Percentiles rank a stretch among this genome's conserved stretches.
phyloP scores from a whole-genome alignment of 2,888 invertebrate genomes.

The Patella depressa region DNA sequence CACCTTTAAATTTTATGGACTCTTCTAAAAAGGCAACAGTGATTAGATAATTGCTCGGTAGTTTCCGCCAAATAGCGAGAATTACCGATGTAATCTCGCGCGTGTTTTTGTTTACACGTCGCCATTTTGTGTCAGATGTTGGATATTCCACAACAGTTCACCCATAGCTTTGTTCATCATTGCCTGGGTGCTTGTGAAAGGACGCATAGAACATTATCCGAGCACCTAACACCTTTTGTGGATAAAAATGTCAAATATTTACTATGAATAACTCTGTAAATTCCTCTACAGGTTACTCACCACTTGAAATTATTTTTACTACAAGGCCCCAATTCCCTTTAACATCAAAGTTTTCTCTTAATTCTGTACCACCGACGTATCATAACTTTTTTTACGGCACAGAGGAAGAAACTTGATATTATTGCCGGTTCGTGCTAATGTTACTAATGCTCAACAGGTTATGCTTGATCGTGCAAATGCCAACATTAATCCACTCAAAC shows the following conservation, averaged over 20 bases:
- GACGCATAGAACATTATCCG: conserved; percentile 29
- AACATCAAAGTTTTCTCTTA: not conserved
- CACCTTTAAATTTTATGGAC: no score
- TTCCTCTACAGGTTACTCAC: conserved; percentile 19
- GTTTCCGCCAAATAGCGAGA: no score
- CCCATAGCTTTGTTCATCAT: conserved; percentile 28
- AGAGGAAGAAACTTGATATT: not conserved
- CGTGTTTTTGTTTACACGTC: no score
- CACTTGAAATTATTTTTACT: conserved; percentile 19
- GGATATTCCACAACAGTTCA: conserved; percentile 10
- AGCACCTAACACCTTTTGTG: conserved; percentile 29
- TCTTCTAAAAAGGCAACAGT: no score
- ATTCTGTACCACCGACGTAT: not conserved
- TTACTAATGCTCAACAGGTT: not conserved
- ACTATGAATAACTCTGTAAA: conserved; percentile 29
- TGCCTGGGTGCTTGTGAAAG: conserved; percentile 34
- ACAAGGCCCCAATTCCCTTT: conserved; percentile 21
- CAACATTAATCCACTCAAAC: not conserved
- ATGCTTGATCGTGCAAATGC: conserved; percentile 12
- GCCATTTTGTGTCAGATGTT: not conserved
- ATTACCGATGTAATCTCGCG: no score
- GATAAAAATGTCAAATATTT: conserved; percentile 14
- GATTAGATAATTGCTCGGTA: no score
- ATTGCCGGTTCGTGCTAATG: not conserved
- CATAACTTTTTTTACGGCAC: not conserved